Evolutionary conservation across 1,140 invertebrate species (phyloP).

Genomic region (Phymastichus coffea): DNA sequence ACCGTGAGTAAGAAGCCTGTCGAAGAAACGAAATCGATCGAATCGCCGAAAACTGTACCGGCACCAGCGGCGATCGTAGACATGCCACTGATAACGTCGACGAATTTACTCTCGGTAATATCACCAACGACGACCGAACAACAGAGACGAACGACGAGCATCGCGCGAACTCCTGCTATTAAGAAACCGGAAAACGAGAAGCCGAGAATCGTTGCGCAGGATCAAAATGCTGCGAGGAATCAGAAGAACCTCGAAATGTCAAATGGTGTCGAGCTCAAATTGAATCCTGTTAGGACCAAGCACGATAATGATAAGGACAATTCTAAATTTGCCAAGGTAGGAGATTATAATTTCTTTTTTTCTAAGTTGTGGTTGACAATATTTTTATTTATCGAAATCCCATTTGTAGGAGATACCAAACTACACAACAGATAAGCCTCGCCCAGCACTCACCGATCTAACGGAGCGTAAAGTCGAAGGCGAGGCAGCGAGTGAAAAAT

Average conservation of each 20-base stretch:
- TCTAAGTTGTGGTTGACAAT: no score
- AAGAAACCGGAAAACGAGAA: constrained; percentile 50
- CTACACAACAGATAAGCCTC: constrained; percentile 8
- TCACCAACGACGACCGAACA: background rate
- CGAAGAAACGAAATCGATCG: constrained; percentile 22
- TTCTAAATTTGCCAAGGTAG: constrained; percentile 4
- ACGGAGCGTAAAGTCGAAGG: constrained; percentile 40
- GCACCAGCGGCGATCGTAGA: constrained; percentile 41
- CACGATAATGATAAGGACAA: background rate
- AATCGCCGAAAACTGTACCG: background rate
- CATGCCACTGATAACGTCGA: constrained; percentile 52
- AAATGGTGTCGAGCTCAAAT: constrained; percentile 9
- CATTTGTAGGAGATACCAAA: background rate
- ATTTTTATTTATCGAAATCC: background rate
- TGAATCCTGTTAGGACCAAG: background rate
- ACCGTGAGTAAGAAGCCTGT: constrained; percentile 26
- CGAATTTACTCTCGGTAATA: constrained; percentile 33
- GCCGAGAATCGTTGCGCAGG: constrained; percentile 33
- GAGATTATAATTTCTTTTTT: background rate
- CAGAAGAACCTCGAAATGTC: constrained; percentile 19
- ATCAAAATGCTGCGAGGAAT: constrained; percentile 9
- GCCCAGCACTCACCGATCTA: background rate
- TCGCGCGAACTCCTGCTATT: constrained; percentile 37
- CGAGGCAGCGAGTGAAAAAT: constrained; percentile 28
- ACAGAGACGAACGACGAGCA: constrained; percentile 27